phyloP scores from a whole-genome alignment of 2,888 invertebrate species.

The Apotomis turbidana region DNA sequence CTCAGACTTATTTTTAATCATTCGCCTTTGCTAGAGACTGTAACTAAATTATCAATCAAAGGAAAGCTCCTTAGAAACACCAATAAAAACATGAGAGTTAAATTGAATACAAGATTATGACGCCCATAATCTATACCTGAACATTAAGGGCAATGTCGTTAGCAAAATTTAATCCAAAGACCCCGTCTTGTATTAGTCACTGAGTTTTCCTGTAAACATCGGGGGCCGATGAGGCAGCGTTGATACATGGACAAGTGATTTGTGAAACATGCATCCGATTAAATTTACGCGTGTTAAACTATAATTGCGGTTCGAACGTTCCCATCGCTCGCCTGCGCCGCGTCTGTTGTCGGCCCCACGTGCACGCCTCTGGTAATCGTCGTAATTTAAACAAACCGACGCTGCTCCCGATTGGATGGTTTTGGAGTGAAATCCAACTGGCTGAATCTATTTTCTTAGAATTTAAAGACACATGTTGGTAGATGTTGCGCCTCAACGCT shows the following conservation, averaged over 20 bases:
- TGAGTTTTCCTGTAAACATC: conserved; percentile 13
- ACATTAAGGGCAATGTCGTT: too few species aligned
- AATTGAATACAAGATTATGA: too few species aligned
- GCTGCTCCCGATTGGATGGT: conserved; percentile 62
- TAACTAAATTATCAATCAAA: too few species aligned
- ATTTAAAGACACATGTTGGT: conserved; percentile 52
- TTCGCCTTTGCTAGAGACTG: conserved; percentile 4
- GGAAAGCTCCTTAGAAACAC: too few species aligned
- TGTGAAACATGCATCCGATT: conserved; percentile 33
- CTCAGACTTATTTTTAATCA: background rate
- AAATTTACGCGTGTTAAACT: conserved; percentile 28
- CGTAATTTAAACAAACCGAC: conserved; percentile 74
- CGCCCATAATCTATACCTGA: too few species aligned
- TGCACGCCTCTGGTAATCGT: conserved; percentile 67
- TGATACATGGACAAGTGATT: conserved; percentile 36
- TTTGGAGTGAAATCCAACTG: conserved; percentile 70
- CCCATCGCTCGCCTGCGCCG: conserved; percentile 67
- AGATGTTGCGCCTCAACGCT: conserved; percentile 16
- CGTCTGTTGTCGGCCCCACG: conserved; percentile 71
- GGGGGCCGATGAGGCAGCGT: conserved; percentile 1
- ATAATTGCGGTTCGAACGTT: conserved; percentile 45
- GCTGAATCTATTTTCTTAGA: conserved; percentile 57
- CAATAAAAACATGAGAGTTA: too few species aligned
- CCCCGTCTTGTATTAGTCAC: conserved; percentile 4
- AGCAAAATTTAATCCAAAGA: too few species aligned